Evolutionary conservation across 2,113 vertebrate species (phyloP), one percentile per base, ranked within the genome.

Genomic region (Zeus faber): DNA sequence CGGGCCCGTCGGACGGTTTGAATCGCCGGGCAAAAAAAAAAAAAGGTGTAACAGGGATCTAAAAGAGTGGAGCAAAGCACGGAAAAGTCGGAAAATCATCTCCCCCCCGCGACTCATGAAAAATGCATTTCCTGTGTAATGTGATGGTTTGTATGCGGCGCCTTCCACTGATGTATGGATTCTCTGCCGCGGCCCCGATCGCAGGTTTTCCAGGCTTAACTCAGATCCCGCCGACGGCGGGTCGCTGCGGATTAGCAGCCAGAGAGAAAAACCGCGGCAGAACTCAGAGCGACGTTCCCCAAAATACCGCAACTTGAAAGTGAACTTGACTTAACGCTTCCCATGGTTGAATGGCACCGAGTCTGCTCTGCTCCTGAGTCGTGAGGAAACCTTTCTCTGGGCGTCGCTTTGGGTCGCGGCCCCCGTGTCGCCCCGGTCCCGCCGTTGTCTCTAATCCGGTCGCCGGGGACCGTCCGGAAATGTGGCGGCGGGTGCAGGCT

Each of bases 111-210:
- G 54, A 31, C 59, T 81, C 62, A 73, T 80, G 74, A 69, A 78
- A 85, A 67, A 71, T 71, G 52, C 48, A 73, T 74, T 58, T 65
- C 56, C 16, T 2, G 13, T 52, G 54, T 73, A 65, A 70, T 62
- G 50, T 59, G 3, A 65, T 67, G 41, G 60, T 75, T 71, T 77
- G 50, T 52, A 78, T 82, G 58, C 62, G 66, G 59, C 70, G 58
- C 58, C 58, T 18, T 53, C 59, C n/a, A n/a, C n/a, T n/a, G n/a
- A n/a, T n/a, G n/a, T n/a, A n/a, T n/a, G n/a, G n/a, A n/a, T n/a
- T n/a, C n/a, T n/a, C n/a, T n/a, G n/a, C n/a, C n/a, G 55, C 58
- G 67, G 46, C 66, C 62, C 50, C 24, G 65, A 66, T 75, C 72
- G 55, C 47, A 55, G 23, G 46, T 70, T 54, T 65, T 59, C 44